Evolutionary conservation across 2,113 vertebrate genomes (phyloP).

Genomic region (Nettapus auritus): DNA sequence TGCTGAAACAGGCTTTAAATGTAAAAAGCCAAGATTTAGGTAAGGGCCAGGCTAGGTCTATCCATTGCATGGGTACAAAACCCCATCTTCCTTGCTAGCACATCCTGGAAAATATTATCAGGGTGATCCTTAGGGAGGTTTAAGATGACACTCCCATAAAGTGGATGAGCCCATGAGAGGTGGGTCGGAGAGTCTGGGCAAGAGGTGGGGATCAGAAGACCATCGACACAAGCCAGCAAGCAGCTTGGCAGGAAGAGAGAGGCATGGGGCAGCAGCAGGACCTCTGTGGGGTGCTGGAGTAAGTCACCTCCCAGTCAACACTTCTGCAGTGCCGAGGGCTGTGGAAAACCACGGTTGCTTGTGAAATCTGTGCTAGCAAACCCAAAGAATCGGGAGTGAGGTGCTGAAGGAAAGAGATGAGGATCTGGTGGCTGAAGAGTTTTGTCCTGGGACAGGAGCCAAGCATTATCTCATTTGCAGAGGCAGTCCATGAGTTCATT

Average conservation of each 20-base stretch:
- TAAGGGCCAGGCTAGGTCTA: not conserved
- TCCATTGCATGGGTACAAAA: not conserved
- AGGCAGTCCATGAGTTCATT: not conserved
- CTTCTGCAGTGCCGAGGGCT: not conserved
- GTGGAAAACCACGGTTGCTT: accelerated
- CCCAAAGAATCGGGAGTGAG: not conserved
- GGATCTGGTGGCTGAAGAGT: not conserved
- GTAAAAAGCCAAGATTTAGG: not conserved
- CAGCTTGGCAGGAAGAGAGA: not conserved
- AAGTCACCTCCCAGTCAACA: not conserved
- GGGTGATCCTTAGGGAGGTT: not conserved
- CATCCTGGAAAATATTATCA: not conserved
- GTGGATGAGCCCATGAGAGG: not conserved
- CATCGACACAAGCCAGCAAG: not conserved
- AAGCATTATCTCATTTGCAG: not conserved
- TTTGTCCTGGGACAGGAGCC: not conserved
- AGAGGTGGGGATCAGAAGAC: not conserved
- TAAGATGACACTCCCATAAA: not conserved
- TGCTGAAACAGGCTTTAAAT: not conserved
- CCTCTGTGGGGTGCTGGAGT: not conserved
- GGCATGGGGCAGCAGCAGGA: not conserved
- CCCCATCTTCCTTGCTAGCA: not conserved
- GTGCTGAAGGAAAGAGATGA: not conserved
- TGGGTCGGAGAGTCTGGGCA: not conserved
- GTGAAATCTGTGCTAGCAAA: not conserved